Evolutionary conservation across 2,888 invertebrate species (phyloP).

Genomic region (Unio pictorum): DNA sequence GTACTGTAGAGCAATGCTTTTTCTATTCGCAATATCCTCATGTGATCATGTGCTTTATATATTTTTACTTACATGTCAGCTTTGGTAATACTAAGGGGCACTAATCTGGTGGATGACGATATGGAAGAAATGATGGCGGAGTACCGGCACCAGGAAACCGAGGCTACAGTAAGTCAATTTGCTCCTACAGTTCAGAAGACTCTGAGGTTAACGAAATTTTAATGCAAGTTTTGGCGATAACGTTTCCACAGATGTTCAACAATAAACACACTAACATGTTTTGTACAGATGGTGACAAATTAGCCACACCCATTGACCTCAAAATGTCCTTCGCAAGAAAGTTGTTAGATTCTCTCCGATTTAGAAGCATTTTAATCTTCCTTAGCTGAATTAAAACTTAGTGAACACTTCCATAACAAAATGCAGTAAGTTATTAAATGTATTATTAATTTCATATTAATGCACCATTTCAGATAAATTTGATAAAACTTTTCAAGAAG

Average conservation of each 20-base stretch:
- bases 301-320: too few species aligned
- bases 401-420: too few species aligned
- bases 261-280: too few species aligned
- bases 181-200: not conserved
- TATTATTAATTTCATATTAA: constrained; percentile 4
- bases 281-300: too few species aligned
- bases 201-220: not conserved
- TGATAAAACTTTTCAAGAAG: constrained; percentile 91
- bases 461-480: constrained; percentile 82
- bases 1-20: too few species aligned
- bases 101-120: constrained; percentile 90
- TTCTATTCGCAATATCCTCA: too few species aligned
- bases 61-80: constrained; percentile 68
- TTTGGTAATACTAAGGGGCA: constrained; percentile 79
- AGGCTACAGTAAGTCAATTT: constrained; percentile 54
- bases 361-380: too few species aligned
- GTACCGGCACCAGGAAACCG: constrained; percentile 70
- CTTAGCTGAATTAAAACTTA: too few species aligned
- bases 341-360: too few species aligned
- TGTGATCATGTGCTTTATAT: too few species aligned
- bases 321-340: too few species aligned
- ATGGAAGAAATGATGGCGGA: constrained; percentile 98
- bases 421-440: not conserved
- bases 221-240: not conserved
- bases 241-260: too few species aligned